Base-by-base conservation (phyloP, 2,797 vertebrate genomes). In the Cetoscarus ocellatus region DNA sequence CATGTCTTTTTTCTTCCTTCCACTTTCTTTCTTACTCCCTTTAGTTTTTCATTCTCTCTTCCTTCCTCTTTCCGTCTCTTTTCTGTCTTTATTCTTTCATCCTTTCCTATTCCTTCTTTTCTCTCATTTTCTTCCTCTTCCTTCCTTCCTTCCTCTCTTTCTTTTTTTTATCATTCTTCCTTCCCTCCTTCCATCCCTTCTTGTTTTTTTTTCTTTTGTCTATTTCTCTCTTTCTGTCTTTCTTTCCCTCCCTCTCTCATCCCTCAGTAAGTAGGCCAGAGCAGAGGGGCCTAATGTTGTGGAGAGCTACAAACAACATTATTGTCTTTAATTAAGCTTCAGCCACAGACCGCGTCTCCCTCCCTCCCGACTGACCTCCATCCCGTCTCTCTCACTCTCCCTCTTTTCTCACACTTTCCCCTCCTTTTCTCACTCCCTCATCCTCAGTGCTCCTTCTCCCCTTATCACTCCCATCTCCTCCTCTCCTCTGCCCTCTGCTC, bases 241-340 rank as follows among this genome's bases (percentile, higher is more conserved):
- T 58, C 72, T 47, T 27, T 60, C 36, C 18, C 15, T n/a, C 11
- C 51, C 49, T 59, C 40, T 18, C 35, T 34, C 34, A 17, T 48
- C 51, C 10, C 9, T 67, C 35, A 65, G 52, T 69, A 85, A 78
- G 27, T 77, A 80, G 80, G 71, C 67, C 65, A 74, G 73, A 54
- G 60, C 58, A 79, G 60, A 75, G 76, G 64, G 62, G 56, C 65
- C 69, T 84, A 60, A 67, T 80, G 77, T 83, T 84, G 63, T 75
- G 51, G 39, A 78, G 17, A 9, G 63, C 72, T 69, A 75, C 74
- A 82, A 84, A 87, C 75, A 88, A 78, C 83, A 84, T 86, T 83
- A 87, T 90, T 87, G 81, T 88, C 76, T 87, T 81, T 88, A 88
- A 92, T 90, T 86, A 85, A 85, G 74, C 76, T 62, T 61, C 67